Evolutionary conservation across 30 jellyfish, hydroid and myxozoan species (phyloP).

Genomic region (Nemopilema nomurai): DNA sequence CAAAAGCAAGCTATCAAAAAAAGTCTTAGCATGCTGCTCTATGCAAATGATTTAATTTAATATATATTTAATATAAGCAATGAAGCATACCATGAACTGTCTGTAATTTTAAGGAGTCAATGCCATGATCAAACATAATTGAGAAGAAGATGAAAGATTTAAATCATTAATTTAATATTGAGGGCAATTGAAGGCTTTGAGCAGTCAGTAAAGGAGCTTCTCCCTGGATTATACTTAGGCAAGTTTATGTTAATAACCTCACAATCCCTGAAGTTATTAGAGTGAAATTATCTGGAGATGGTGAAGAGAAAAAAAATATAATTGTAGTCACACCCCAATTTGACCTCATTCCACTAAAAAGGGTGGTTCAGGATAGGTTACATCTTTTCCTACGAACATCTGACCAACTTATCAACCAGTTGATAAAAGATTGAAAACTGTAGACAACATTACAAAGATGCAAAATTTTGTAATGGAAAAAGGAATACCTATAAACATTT

Average conservation of each 20-base stretch:
- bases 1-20: too few species aligned
- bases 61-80: conserved; percentile 8
- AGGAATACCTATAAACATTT: background rate
- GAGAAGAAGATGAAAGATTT: background rate
- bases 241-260: background rate
- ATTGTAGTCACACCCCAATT: background rate
- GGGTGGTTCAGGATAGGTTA: conserved; percentile 1
- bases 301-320: background rate
- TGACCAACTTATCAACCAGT: background rate
- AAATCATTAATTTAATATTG: background rate
- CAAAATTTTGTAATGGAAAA: background rate
- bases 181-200: conserved; percentile 19
- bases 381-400: too few species aligned
- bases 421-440: background rate
- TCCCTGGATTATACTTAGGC: too few species aligned
- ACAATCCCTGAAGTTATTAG: background rate
- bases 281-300: conserved; percentile 22
- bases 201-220: background rate
- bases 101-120: background rate
- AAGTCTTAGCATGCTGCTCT: too few species aligned
- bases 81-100: conserved; percentile 37
- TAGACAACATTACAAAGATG: background rate
- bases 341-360: conserved; percentile 1
- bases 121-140: conserved; percentile 1
- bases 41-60: too few species aligned